A percentile compares a stretch with the other conserved stretches of the same genome.
Evolutionary conservation across 2,888 invertebrate species (phyloP).

Genomic region (Fragum sueziense): DNA sequence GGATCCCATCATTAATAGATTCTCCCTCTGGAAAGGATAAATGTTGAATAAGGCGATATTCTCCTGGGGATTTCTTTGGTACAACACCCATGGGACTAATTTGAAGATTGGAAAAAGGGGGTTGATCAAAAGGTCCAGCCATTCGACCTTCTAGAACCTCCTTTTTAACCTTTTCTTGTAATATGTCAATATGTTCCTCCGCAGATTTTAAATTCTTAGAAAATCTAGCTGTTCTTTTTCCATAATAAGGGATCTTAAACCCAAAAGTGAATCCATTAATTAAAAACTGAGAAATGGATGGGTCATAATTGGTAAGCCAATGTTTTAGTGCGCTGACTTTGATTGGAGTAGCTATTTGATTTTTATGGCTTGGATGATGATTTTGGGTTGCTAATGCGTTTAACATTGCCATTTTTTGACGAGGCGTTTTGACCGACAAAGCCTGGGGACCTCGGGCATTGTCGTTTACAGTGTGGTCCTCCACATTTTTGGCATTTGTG

Average conservation of each 20-base stretch:
- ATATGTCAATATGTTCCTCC: not conserved
- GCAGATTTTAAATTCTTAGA: not conserved
- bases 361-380: not conserved
- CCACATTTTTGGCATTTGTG: slow-evolving; percentile 28
- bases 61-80: slow-evolving; percentile 37
- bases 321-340: not conserved
- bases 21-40: slow-evolving; percentile 30
- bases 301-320: slow-evolving; percentile 25
- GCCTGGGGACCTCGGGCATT: not conserved
- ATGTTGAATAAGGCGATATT: slow-evolving; percentile 53
- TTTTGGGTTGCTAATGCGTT: not conserved
- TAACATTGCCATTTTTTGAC: not conserved
- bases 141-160: not conserved
- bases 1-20: slow-evolving; percentile 50
- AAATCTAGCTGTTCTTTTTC: not conserved
- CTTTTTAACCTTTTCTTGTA: not conserved
- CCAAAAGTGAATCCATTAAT: slow-evolving; percentile 32
- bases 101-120: not conserved
- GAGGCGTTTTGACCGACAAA: not conserved
- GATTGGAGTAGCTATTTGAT: not conserved
- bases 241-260: slow-evolving; percentile 37
- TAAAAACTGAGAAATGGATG: slow-evolving; percentile 7
- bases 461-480: slow-evolving; percentile 7
- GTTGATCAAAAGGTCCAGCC: not conserved
- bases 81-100: slow-evolving; percentile 29